A percentile compares a stretch with the other conserved stretches of the same genome.
Evolutionary conservation across 2,797 vertebrate species (phyloP).

Genomic region (Eleutherodactylus coqui): DNA sequence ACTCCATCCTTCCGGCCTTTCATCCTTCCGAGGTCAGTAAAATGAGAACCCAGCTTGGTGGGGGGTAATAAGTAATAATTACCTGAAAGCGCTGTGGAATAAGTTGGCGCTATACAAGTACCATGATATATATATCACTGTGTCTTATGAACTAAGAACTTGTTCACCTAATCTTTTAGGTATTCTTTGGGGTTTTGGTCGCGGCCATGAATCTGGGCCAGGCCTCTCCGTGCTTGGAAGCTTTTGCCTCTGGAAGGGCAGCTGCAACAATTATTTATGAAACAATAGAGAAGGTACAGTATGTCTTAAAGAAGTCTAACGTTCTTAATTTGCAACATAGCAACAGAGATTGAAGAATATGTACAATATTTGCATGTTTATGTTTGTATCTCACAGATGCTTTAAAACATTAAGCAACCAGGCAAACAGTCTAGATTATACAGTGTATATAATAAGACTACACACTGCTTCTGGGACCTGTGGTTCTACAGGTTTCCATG

Average conservation of each 20-base stretch:
- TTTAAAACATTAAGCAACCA: neutral
- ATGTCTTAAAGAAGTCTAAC: neutral
- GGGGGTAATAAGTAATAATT: too few relatives aligned
- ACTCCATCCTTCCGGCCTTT: too few relatives aligned
- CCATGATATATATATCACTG: neutral
- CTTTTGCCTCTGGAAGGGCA: conserved; percentile 81
- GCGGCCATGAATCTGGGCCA: conserved; percentile 81
- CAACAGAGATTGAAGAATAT: neutral
- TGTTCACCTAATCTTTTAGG: conserved; percentile 67
- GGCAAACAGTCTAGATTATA: neutral
- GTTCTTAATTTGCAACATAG: too few relatives aligned
- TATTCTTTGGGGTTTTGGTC: conserved; percentile 83
- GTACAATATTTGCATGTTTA: neutral
- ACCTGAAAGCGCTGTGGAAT: too few relatives aligned
- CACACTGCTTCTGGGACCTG: neutral
- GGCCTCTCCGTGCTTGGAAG: conserved; percentile 81
- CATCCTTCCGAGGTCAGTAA: too few relatives aligned
- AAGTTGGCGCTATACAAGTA: too few relatives aligned
- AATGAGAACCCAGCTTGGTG: too few relatives aligned
- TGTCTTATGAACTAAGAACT: neutral
- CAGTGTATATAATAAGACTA: too few relatives aligned
- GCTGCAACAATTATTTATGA: conserved; percentile 82
- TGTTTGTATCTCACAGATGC: neutral
- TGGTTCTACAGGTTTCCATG: neutral
- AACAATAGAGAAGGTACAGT: conserved; percentile 81